Conservation (phyloP, 2,888 invertebrate species). For the Lithophane leautieri region DNA sequence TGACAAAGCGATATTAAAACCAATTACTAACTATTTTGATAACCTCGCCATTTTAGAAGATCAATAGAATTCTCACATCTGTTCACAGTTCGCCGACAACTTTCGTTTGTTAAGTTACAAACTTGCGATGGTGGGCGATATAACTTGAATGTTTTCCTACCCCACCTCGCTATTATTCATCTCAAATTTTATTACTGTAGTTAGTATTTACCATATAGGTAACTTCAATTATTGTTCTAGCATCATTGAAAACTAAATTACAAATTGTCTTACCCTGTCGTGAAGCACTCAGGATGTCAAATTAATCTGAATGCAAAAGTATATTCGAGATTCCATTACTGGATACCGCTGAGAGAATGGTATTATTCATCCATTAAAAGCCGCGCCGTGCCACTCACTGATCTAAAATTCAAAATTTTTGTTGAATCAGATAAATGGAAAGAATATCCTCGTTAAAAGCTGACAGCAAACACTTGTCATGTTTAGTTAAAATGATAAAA, state of each 20-base stretch:
- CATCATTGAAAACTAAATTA: slow-evolving; percentile 45
- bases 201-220: slow-evolving; percentile 45
- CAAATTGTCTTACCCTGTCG: slow-evolving; percentile 53
- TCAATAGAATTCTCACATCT: slow-evolving; percentile 60
- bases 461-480: slow-evolving; percentile 67
- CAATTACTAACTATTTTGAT: slow-evolving; percentile 51
- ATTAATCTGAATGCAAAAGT: slow-evolving; percentile 75
- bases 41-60: slow-evolving; percentile 42
- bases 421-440: slow-evolving; percentile 82
- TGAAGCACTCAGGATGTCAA: slow-evolving; percentile 72
- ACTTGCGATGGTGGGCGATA: slow-evolving; percentile 54
- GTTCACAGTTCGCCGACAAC: slow-evolving; percentile 52
- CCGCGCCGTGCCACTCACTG: slow-evolving; percentile 73
- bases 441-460: slow-evolving; percentile 75
- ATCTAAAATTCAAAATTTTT: slow-evolving; percentile 73
- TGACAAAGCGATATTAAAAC: slow-evolving; percentile 38
- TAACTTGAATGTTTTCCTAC: slow-evolving; percentile 62
- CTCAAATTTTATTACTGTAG: slow-evolving; percentile 49
- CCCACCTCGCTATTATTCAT: slow-evolving; percentile 58
- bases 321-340: slow-evolving; percentile 79
- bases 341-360: slow-evolving; percentile 67
- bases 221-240: slow-evolving; percentile 46
- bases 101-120: slow-evolving; percentile 58
- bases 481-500: slow-evolving; percentile 59
- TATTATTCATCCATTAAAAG: slow-evolving; percentile 84